phyloP scores from a whole-genome alignment of 1,140 invertebrate genomes.

The Macrostomum lignano region DNA sequence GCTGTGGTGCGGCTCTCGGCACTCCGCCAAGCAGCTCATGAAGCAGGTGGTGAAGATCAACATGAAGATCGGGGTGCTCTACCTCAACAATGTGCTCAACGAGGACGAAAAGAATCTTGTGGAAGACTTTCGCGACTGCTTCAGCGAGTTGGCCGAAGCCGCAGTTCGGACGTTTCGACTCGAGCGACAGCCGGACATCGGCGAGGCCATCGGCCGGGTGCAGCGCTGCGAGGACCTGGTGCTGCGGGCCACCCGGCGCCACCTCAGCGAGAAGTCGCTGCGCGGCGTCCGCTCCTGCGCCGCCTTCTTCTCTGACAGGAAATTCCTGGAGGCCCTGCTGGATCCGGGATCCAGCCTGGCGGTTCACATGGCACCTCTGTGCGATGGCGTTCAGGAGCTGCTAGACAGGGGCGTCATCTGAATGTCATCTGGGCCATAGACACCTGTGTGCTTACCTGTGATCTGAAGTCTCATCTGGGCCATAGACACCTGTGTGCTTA shows the following conservation, averaged over 20 bases:
- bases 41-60: conserved; percentile 88
- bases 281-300: conserved; percentile 52
- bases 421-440: too few species aligned
- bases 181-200: conserved; percentile 57
- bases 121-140: conserved; percentile 34
- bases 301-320: conserved; percentile 42
- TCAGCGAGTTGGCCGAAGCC: conserved; percentile 41
- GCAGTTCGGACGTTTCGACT: conserved; percentile 57
- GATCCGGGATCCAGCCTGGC: too few species aligned
- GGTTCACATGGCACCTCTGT: too few species aligned
- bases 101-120: conserved; percentile 42
- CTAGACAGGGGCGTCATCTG: too few species aligned
- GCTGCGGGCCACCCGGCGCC: conserved; percentile 43
- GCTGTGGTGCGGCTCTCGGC: conserved; percentile 46
- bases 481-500: too few species aligned
- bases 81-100: conserved; percentile 49
- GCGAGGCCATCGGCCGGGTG: conserved; percentile 37
- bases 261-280: conserved; percentile 56
- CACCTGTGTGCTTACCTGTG: too few species aligned
- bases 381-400: too few species aligned
- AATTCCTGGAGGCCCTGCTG: conserved; percentile 48
- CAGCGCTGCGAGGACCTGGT: conserved; percentile 39
- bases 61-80: conserved; percentile 61
- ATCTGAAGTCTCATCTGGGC: too few species aligned
- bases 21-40: conserved; percentile 67